These are phyloP conservation scores for Drosophila ustulata DNA, from an alignment of 2,888 invertebrate species.

Conservation along the genomic window DNA sequence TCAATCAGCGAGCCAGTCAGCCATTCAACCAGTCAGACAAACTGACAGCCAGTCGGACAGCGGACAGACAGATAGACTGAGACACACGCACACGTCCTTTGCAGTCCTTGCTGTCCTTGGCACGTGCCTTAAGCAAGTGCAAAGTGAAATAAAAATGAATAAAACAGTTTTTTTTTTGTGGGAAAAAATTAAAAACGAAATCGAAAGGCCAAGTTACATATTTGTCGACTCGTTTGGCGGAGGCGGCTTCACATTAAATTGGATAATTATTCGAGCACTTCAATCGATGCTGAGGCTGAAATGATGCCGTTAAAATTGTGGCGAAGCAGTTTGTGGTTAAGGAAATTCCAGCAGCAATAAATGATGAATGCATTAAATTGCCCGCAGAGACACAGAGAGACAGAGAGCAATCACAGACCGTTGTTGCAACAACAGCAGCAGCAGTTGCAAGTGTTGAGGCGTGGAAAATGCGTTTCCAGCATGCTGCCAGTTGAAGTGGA, in stretches of 20 bases:
- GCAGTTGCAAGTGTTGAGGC: constrained; percentile 12
- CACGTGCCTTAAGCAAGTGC: constrained; percentile 44
- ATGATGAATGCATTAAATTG: constrained; percentile 33
- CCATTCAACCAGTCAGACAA: constrained; percentile 36
- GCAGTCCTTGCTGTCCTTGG: constrained; percentile 43
- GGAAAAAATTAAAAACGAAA: constrained; percentile 3
- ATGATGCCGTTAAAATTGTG: constrained; percentile 46
- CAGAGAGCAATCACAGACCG: not conserved
- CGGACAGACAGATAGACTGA: not conserved
- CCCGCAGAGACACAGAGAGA: not conserved
- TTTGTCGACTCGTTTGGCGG: not conserved
- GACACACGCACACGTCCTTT: constrained; percentile 23
- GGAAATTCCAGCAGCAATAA: constrained; percentile 30
- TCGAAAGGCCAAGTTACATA: constrained; percentile 4
- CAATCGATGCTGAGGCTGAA: constrained; percentile 56
- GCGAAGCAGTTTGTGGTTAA: constrained; percentile 31
- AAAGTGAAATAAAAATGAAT: constrained; percentile 11
- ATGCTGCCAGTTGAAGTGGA: not conserved
- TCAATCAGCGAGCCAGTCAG: constrained; percentile 68
- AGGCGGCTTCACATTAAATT: constrained; percentile 68
- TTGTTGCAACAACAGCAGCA: not conserved
- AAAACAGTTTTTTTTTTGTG: not conserved
- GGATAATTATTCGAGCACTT: constrained; percentile 76
- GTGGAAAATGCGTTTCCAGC: constrained; percentile 12
- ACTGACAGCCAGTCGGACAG: not conserved